phyloP scores from a whole-genome alignment of 1,140 invertebrate species.

The Dolichoris vasculosae region DNA sequence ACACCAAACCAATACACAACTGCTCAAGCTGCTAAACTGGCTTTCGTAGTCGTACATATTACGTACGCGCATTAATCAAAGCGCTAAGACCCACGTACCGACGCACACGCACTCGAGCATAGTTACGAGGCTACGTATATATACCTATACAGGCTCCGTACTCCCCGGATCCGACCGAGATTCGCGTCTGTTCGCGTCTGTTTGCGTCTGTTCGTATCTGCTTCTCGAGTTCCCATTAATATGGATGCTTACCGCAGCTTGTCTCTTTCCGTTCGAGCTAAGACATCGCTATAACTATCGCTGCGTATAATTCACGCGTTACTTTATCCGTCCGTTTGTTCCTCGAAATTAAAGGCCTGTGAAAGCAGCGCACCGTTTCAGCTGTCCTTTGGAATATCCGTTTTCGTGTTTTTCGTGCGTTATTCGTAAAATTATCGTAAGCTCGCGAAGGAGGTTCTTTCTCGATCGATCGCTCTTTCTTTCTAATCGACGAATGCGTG shows the following conservation, averaged over 20 bases:
- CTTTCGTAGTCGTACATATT: conserved; percentile 42
- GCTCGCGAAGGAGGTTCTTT: no score
- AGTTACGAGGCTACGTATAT: background rate
- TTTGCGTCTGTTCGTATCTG: no score
- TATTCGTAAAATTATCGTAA: no score
- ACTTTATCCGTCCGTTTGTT: background rate
- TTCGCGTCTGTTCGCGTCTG: conserved; percentile 25
- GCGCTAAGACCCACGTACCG: conserved; percentile 8
- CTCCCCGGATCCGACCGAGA: background rate
- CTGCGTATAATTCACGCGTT: background rate
- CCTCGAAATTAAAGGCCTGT: background rate
- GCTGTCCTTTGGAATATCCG: background rate
- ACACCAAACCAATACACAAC: conserved; percentile 44
- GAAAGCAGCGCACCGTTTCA: background rate
- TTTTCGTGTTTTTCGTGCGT: no score
- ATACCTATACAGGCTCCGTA: no score
- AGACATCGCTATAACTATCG: conserved; percentile 19
- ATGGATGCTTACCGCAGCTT: conserved; percentile 10
- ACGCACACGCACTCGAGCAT: background rate
- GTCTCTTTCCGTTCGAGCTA: conserved; percentile 16
- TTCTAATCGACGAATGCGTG: background rate
- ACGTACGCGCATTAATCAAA: conserved; percentile 43
- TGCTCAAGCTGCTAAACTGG: conserved; percentile 34
- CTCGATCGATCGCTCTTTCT: no score
- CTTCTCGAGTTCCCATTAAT: conserved; percentile 25